phyloP scores from a whole-genome alignment of 2,797 vertebrate species.

The Epinephelus malabaricus region DNA sequence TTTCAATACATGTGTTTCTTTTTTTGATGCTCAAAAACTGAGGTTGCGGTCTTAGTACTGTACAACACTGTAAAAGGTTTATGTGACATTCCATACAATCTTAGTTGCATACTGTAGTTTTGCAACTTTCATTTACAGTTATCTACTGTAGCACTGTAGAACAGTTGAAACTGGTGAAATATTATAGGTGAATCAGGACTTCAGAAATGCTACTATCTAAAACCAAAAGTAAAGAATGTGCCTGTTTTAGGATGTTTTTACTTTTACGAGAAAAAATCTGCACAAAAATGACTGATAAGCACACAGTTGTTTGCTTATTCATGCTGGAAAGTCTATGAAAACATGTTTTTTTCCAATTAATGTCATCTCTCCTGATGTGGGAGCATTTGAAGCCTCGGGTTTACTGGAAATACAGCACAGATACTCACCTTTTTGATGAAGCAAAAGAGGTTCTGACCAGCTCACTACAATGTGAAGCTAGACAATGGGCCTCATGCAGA shows the following conservation, averaged over 20 bases:
- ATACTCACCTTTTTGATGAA: slow-evolving; percentile 27
- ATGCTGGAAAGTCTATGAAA: slow-evolving; percentile 42
- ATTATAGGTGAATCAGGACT: slow-evolving; percentile 55
- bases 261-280: slow-evolving; percentile 35
- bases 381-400: slow-evolving; percentile 35
- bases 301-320: slow-evolving; percentile 30
- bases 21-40: slow-evolving; percentile 46
- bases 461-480: slow-evolving; percentile 35
- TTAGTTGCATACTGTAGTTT: slow-evolving; percentile 55
- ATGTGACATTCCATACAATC: slow-evolving; percentile 58
- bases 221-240: slow-evolving; percentile 28
- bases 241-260: not conserved
- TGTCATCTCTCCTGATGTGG: slow-evolving; percentile 52
- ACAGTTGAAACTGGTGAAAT: slow-evolving; percentile 72
- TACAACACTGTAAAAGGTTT: slow-evolving; percentile 83
- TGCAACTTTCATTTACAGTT: slow-evolving; percentile 50
- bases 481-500: slow-evolving; percentile 8
- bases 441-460: not conserved
- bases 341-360: slow-evolving; percentile 16
- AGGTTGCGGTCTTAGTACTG: slow-evolving; percentile 61
- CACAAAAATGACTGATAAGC: slow-evolving; percentile 49
- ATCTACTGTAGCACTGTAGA: slow-evolving; percentile 73
- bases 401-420: slow-evolving; percentile 70
- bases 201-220: slow-evolving; percentile 31
- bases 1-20: slow-evolving; percentile 21